Evolutionary conservation across 2,113 vertebrate genomes (phyloP).

Genomic region (Ranitomeya variabilis): DNA sequence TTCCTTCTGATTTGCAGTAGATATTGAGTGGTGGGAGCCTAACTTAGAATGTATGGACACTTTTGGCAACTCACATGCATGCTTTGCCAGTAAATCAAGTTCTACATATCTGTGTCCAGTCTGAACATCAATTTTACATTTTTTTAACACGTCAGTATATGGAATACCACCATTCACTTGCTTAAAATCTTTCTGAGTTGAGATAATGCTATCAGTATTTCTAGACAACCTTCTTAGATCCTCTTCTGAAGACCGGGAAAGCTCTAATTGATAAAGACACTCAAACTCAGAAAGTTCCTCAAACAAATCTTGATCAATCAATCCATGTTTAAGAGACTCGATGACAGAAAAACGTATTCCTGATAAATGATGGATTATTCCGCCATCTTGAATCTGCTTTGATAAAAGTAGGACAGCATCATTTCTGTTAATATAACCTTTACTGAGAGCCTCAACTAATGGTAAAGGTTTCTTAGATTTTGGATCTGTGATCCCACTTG

Average conservation of each 20-base stretch:
- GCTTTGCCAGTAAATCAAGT: conserved; percentile 68
- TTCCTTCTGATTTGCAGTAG: conserved; percentile 77
- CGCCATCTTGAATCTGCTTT: conserved; percentile 86
- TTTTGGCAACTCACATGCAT: conserved; percentile 72
- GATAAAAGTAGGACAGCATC: conserved; percentile 76
- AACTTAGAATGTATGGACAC: conserved; percentile 73
- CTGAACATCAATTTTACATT: conserved; percentile 86
- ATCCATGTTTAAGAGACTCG: conserved; percentile 76
- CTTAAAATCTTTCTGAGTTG: conserved; percentile 67
- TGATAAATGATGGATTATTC: conserved; percentile 86
- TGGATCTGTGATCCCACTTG: conserved; percentile 84
- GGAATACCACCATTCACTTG: conserved; percentile 81
- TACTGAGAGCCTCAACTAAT: conserved; percentile 76
- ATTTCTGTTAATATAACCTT: conserved; percentile 74
- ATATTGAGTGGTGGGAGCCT: conserved; percentile 73
- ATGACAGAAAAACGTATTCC: conserved; percentile 84
- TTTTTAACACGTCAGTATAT: conserved; percentile 84
- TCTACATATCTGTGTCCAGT: conserved; percentile 89
- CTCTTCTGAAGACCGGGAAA: neutral
- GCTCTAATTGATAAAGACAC: conserved; percentile 42
- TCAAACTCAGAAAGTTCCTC: conserved; percentile 78
- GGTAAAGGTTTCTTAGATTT: conserved; percentile 74
- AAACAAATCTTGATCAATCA: conserved; percentile 74
- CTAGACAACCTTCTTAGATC: neutral
- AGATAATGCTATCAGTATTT: neutral